Percentiles rank a stretch among this genome's conserved stretches.
These are phyloP conservation scores for Kryptolebias ocellatus DNA, from an alignment of 2,797 vertebrate species.

Conservation along the genomic window DNA sequence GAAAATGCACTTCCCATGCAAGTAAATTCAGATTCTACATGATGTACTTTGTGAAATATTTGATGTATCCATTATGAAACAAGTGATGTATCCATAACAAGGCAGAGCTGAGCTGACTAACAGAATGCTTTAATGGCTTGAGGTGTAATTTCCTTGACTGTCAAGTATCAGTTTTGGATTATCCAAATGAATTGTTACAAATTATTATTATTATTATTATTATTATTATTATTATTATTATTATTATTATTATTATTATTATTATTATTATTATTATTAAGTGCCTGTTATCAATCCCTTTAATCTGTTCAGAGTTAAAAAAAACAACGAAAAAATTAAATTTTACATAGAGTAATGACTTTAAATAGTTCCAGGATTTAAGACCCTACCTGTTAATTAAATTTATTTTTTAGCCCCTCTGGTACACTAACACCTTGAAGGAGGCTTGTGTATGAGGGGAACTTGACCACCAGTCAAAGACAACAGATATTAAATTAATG, in stretches of 20 bases:
- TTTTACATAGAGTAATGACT: conserved; percentile 43
- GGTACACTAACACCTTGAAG: conserved; percentile 24
- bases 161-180: conserved; percentile 50
- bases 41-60: neutral
- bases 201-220: conserved; percentile 46
- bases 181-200: conserved; percentile 48
- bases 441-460: conserved; percentile 72
- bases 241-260: conserved; percentile 56
- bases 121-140: neutral
- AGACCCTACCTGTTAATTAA: conserved; percentile 41
- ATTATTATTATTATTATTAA: conserved; percentile 83
- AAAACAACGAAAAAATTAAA: conserved; percentile 11
- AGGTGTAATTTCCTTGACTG: conserved; percentile 7
- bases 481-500: conserved; percentile 39
- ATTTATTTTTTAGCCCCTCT: conserved; percentile 46
- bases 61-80: neutral
- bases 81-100: neutral
- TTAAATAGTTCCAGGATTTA: conserved; percentile 51
- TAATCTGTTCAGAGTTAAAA: conserved; percentile 76
- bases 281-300: conserved; percentile 89
- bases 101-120: conserved; percentile 33
- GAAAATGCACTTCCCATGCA: neutral
- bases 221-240: conserved; percentile 50
- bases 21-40: neutral
- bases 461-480: conserved; percentile 48